Base-by-base conservation (phyloP, 1,140 invertebrate genomes). In the Adoxophyes honmai region DNA sequence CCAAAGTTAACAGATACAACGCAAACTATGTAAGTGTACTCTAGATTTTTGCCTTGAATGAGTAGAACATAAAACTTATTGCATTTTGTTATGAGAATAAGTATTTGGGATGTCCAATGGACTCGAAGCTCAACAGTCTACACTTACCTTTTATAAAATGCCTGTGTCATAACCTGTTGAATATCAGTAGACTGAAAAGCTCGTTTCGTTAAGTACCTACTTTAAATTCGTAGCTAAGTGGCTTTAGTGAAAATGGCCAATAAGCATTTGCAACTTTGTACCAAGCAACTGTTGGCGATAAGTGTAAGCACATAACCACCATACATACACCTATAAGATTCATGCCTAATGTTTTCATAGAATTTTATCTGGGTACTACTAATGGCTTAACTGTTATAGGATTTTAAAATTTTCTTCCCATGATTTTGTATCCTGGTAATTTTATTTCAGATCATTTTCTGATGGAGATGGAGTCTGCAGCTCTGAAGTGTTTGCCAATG, bases 391-490 rank as follows among this genome's bases (percentile, higher is more conserved):
- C n/a, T n/a, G n/a, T n/a, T n/a, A n/a, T n/a, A n/a, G n/a, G n/a
- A n/a, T n/a, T n/a, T n/a, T n/a, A n/a, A n/a, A n/a, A n/a, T n/a
- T n/a, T n/a, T n/a, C n/a, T n/a, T n/a, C n/a, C n/a, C n/a, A n/a
- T n/a, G n/a, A n/a, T n/a, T n/a, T n/a, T n/a, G n/a, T n/a, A n/a
- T n/a, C n/a, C n/a, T n/a, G n/a, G n/a, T n/a, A n/a, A n/a, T n/a
- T n/a, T 18, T 13, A 34, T 84, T 89, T 28, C 68, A 95, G 94
- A 68, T 90, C 92, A 66, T 95, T 95, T 53, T 91, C 90, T 48
- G 92, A 93, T 48, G 91, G 91, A 44, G 94, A 95, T 68, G 92
- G 92, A 64, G 91, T 94, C 55, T 92, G 92, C 70, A 93, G 92
- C 39, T 91, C 92, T 8, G 92, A 92, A 71, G 89, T 96, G 15